Base-by-base conservation (phyloP, 2,888 invertebrate species). In the Gymnocheta viridis region DNA sequence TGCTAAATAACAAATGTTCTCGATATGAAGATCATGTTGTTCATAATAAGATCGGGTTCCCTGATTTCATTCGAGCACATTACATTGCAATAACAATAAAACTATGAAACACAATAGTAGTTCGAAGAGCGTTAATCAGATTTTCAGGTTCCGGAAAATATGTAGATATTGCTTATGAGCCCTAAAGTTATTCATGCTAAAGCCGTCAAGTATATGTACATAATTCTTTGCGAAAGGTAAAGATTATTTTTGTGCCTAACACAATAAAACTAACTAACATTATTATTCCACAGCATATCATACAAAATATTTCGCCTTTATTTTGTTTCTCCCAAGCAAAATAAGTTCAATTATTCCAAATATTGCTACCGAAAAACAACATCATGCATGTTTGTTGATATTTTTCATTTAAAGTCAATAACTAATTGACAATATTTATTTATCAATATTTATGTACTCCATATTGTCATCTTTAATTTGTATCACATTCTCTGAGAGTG, bases 351-450 rank as follows among this genome's bases (percentile, higher is more conserved):
- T 69, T 77, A 69, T 60, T 49, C n/a, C n/a, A 19, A n/a, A 47
- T 72, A 51, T 79, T 64, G 64, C 54, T 79, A 56, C 64, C 41
- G 24, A 32, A 64, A 60, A 54, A 24, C 2, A 67, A 27, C 47
- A 7, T 62, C 27, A 54, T 54, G 32, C 27, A 54, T 54, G 32
- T 62, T 82, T 82, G 74, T 76, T 82, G 69, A 62, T 44, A 24
- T 56, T 54, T 62, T 69, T 56, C 19, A 70, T 82, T 82, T 62
- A 29, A 47, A 76, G 27, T 54, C 19, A 54, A 62, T 82, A 76
- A 82, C 70, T 82, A 76, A 74, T 62, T 76, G 74, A 69, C 54
- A 74, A 69, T 81, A 69, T 60, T 76, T 77, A 58, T 49, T 77
- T 69, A 77, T 60, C 56, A 58, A 67, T 58, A 58, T 19, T 29